Base-by-base conservation (phyloP, 2,888 invertebrate genomes). In the Anthrax anthrax region DNA sequence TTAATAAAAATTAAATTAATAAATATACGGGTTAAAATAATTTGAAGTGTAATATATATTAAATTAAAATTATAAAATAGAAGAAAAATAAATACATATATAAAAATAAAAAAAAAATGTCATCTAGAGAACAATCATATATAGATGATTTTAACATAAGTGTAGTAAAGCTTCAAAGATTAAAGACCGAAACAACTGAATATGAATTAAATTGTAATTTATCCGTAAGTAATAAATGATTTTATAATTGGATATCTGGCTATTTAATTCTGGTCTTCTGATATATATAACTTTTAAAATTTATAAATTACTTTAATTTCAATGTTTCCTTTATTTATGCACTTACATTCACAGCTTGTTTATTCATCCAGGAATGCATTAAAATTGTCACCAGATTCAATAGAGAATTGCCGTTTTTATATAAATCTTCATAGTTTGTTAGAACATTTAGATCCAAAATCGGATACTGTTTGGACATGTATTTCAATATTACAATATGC, bases 391-490 rank as follows among this genome's bases (percentile, higher is more conserved):
- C 18, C 18, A 18, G 13, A 38, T 38, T 18, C 38, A 18, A 18
- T 18, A 23, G 13, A 19, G 14, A 4, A 29, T 29, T 39, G 17
- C 14, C 16, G 27, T 38, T 32, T 27, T 29, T 36, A 8, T 9
- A 36, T 36, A 16, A 36, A 36, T 36, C 6, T 36, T n/a, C n/a
- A 36, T 16, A 14, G 16, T 4, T 36, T 36, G 16, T 16, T 36
- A 3, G 16, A 16, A 16, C 4, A 4, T 0, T 47, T 65, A 4
- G 57, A 60, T 18, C 54, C 51, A 1, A 63, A 63, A 12, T 50
- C 56, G 1, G 67, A 65, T 47, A 57, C 57, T 0, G 44, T 64
- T 45, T 66, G 64, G 65, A 52, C 60, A 6, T 62, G 64, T 43
- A 55, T 67, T 2, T 48, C 56, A 0, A 53, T 64, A 14, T 47